Evolutionary conservation across 1,140 invertebrate species (phyloP).

Genomic region (Pectinophora gossypiella): DNA sequence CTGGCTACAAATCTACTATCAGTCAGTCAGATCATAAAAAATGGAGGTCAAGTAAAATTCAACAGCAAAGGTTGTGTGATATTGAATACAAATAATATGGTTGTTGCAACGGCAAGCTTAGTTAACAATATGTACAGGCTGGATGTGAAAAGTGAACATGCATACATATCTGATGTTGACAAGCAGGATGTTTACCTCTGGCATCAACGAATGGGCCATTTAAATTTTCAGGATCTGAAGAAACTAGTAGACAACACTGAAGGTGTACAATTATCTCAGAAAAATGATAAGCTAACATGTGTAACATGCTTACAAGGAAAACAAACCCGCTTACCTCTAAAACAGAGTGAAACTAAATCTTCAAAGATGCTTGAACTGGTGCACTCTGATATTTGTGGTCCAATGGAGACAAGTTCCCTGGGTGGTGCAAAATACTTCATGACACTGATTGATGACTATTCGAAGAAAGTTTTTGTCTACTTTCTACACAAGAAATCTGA

Average conservation of each 20-base stretch:
- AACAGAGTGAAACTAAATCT: constrained; percentile 2
- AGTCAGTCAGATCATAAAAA: constrained; percentile 15
- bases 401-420: too few species aligned
- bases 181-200: constrained; percentile 19
- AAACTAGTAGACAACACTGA: constrained; percentile 12
- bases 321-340: not conserved
- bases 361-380: too few species aligned
- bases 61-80: constrained; percentile 23
- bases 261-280: constrained; percentile 15
- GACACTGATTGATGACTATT: too few species aligned
- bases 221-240: constrained; percentile 16
- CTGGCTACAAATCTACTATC: constrained; percentile 1
- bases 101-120: constrained; percentile 20
- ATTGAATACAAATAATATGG: constrained; percentile 15
- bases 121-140: constrained; percentile 27
- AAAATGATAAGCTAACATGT: constrained; percentile 12
- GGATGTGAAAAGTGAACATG: constrained; percentile 15
- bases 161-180: constrained; percentile 25
- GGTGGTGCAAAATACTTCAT: too few species aligned
- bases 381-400: too few species aligned
- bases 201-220: constrained; percentile 19
- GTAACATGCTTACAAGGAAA: constrained; percentile 11
- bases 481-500: constrained; percentile 46
- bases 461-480: too few species aligned
- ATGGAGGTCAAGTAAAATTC: constrained; percentile 34